Base-by-base conservation (phyloP, 2,113 vertebrate genomes). In the Aspiorhynchus laticeps region DNA sequence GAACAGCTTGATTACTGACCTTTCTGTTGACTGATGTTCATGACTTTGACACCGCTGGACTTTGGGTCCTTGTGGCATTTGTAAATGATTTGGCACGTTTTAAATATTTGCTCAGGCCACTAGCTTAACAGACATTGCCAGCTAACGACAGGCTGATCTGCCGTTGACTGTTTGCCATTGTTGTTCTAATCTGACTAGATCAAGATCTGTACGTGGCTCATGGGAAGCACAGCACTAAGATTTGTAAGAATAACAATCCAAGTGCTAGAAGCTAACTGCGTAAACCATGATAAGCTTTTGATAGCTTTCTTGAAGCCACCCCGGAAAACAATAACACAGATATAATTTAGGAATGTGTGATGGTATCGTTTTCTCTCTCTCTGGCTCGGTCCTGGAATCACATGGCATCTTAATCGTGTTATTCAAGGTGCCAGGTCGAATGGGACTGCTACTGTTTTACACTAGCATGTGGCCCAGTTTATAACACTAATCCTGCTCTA, bases 11-110 rank as follows among this genome's bases (percentile, higher is more conserved):
- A 82, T 67, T 81, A 81, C 26, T 46, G 38, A 67, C 59, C 38
- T 81, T 65, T 82, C 80, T 19, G 38, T 65, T 82, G 80, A 82
- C 59, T 31, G 59, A 28, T 21, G n/a, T 28, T 82, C n/a, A 82
- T 3, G 36, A 46, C 36, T 43, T 65, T 38, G 7, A 81, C 15
- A 11, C n/a, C 5, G 15, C 59, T 28, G 17, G 80, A 82, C 79
- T 46, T 61, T 59, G 17, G 17, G 51, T 24, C 51, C 5, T 19
- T 31, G 26, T 21, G 7, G 48, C 6, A 41, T 63, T 24, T 65
- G 38, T 65, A 81, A 81, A 31, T 31, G n/a, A 31, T n/a, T 67
- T 46, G 15, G 38, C 59, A 63, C 56, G 15, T 28, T 46, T 65
- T n/a, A 82, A 82, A 65, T 41, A 41, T 82, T 67, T 2, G n/a